Evolutionary conservation across 2,888 invertebrate species (phyloP), one percentile per base, ranked within the genome.

Genomic region (Brachylomia viminalis): DNA sequence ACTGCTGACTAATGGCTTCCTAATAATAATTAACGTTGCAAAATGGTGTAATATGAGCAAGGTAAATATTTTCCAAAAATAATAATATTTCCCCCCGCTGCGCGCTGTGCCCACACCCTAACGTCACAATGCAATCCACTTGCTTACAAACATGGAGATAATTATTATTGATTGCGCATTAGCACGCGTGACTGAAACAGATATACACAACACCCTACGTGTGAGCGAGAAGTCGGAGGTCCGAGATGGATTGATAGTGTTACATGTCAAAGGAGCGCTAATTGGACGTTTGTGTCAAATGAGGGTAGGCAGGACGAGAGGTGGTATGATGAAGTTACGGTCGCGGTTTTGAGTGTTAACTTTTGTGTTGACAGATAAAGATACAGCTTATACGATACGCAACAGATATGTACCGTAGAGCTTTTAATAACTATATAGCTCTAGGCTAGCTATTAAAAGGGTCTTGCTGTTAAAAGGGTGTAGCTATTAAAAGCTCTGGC

Each of bases 81-180:
- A 54, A 38, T 0, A 1, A 68, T 15, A 59, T 17, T 38, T 56
- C 20, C 27, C 45, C 42, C 66, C 68, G 23, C 65, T 65, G 10
- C 79, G 82, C 38, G 10, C 42, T 42, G 42, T 79, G 78, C 65
- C 67, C 79, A 45, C 84, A 75, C 69, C 90, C 76, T 85, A 82
- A 88, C 88, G 79, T 85, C 88, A 92, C 93, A 94, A 94, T 94
- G 94, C 95, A 95, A 94, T 94, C 91, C 93, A 93, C 93, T 94
- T 91, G 93, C 92, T 92, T 90, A 93, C 95, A 94, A 95, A 95
- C 95, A 95, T 90, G 91, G 93, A 93, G 92, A 95, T 95, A 95
- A 96, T 95, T 95, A 95, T 95, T 96, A 96, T 96, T 95, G 96
- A 96, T 96, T 95, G 95, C 94, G 92, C 93, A 95, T 96, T 95